These are phyloP conservation scores for Drosophila merina DNA, from an alignment of 2,888 invertebrate species.

Conservation along the genomic window DNA sequence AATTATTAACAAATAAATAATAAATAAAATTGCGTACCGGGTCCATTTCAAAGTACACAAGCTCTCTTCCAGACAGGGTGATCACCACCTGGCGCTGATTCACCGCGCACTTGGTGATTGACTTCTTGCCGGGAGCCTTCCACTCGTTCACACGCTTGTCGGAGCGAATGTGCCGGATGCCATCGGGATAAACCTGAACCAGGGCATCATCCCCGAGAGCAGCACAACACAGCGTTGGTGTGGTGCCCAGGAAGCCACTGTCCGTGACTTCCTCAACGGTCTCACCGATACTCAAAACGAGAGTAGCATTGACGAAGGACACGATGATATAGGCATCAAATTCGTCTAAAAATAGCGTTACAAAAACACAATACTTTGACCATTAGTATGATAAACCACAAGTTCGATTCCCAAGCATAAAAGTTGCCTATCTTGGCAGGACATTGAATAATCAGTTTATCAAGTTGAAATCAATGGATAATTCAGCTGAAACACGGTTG, in stretches of 20 bases:
- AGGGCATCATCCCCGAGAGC: constrained; percentile 98
- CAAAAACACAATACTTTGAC: constrained; percentile 27
- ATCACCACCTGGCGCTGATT: constrained; percentile 99
- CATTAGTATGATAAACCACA: not conserved
- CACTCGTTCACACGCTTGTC: constrained; percentile 99
- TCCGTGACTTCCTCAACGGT: constrained; percentile 99
- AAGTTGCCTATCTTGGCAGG: constrained; percentile 14
- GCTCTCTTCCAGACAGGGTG: constrained; percentile 97
- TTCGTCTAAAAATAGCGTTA: constrained; percentile 70
- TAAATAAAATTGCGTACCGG: constrained; percentile 88
- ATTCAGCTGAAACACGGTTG: constrained; percentile 88
- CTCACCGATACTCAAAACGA: constrained; percentile 99
- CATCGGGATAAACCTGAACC: constrained; percentile 99
- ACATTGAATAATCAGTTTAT: constrained; percentile 81
- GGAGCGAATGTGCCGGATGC: constrained; percentile 98
- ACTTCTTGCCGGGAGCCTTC: constrained; percentile 99
- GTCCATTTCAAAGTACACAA: constrained; percentile 99
- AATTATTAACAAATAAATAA: not conserved
- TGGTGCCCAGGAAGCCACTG: constrained; percentile 99
- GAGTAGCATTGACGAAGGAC: constrained; percentile 98
- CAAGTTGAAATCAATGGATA: constrained; percentile 85
- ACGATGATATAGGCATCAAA: constrained; percentile 99
- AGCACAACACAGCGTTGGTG: constrained; percentile 98
- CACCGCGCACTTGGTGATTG: constrained; percentile 98
- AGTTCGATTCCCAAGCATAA: not conserved